These are phyloP conservation scores for Microcebus murinus DNA, from an alignment of 2,113 vertebrate species.

Conservation along the genomic window DNA sequence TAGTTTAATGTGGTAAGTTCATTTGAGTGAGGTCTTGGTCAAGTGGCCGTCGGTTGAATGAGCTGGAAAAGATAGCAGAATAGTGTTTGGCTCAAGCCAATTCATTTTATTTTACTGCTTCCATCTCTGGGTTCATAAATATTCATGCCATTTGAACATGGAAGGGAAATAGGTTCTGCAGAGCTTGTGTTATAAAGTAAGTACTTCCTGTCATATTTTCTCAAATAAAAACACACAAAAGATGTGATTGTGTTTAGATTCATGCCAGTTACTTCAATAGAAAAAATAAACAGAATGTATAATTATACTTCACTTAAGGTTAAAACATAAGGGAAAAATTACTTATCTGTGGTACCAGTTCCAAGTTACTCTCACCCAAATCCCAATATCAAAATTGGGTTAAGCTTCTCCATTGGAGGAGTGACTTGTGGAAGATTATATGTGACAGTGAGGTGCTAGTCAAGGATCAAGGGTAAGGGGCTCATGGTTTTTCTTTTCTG, in stretches of 20 bases:
- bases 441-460: background rate
- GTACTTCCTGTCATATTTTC: slow-evolving; percentile 68
- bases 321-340: slow-evolving; percentile 7
- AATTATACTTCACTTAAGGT: background rate
- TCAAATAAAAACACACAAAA: slow-evolving; percentile 69
- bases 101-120: slow-evolving; percentile 78
- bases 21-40: slow-evolving; percentile 80
- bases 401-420: background rate
- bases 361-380: background rate
- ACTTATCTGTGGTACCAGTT: background rate
- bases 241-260: slow-evolving; percentile 62
- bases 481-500: background rate
- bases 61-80: slow-evolving; percentile 75
- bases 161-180: slow-evolving; percentile 65
- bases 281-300: background rate
- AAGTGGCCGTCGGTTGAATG: slow-evolving; percentile 74
- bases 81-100: slow-evolving; percentile 76
- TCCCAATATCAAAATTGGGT: background rate
- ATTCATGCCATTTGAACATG: slow-evolving; percentile 76
- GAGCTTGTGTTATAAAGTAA: slow-evolving; percentile 63
- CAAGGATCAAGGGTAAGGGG: background rate
- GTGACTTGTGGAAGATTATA: background rate
- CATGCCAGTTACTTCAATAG: slow-evolving; percentile 39
- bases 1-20: slow-evolving; percentile 78
- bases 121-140: slow-evolving; percentile 69